Percentiles rank a stretch among this genome's conserved stretches.
Evolutionary conservation across 2,113 vertebrate genomes (phyloP).

Genomic region (Microcebus ravelobensis): DNA sequence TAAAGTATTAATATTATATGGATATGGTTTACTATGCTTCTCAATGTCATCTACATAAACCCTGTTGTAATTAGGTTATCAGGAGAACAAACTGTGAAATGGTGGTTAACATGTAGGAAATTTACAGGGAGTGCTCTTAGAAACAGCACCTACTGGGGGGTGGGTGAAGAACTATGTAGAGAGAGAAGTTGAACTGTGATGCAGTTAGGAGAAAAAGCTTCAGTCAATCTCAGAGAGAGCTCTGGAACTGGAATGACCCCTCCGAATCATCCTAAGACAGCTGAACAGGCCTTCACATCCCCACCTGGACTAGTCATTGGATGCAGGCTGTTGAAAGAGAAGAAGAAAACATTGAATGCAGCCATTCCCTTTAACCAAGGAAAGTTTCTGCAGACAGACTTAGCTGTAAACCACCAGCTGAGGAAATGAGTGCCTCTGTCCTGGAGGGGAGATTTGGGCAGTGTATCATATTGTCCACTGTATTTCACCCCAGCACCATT

Average conservation of each 20-base stretch:
- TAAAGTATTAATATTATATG: background rate
- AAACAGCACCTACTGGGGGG: background rate
- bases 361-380: background rate
- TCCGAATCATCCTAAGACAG: background rate
- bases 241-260: background rate
- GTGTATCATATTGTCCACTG: background rate
- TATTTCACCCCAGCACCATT: background rate
- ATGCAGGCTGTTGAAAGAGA: background rate
- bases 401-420: background rate
- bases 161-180: background rate
- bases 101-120: background rate
- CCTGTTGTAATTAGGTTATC: background rate
- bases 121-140: background rate
- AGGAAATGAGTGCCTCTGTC: background rate
- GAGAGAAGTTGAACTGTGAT: background rate
- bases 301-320: background rate
- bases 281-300: background rate
- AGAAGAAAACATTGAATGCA: background rate
- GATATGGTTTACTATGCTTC: background rate
- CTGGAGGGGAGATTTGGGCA: background rate
- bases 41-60: background rate
- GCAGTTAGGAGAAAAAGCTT: background rate
- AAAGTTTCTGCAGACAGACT: background rate
- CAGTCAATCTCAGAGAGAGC: too few species aligned
- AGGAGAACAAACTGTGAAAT: background rate